These are phyloP conservation scores for Metopia argyrocephala DNA, from an alignment of 2,888 invertebrate species.

Conservation along the genomic window DNA sequence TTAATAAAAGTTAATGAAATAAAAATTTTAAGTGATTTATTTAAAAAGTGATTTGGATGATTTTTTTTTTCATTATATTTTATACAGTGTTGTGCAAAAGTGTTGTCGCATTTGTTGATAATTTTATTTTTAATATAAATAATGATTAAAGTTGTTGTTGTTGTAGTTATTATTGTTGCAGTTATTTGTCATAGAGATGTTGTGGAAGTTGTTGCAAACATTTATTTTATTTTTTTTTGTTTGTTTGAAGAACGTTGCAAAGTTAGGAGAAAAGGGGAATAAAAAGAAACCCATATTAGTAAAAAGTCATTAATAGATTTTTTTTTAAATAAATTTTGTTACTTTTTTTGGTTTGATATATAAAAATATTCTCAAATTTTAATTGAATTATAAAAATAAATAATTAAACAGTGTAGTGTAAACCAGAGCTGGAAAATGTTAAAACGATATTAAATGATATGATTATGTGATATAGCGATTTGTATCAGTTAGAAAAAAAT, in stretches of 20 bases:
- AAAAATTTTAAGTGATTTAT: conserved; percentile 16
- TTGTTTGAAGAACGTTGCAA: conserved; percentile 66
- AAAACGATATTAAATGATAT: neutral
- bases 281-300: conserved; percentile 72
- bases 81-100: conserved; percentile 57
- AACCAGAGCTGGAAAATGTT: conserved; percentile 49
- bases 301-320: conserved; percentile 46
- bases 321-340: neutral
- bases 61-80: conserved; percentile 21
- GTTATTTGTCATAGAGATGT: conserved; percentile 37
- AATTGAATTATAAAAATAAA: conserved; percentile 7
- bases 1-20: neutral
- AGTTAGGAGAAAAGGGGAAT: conserved; percentile 70
- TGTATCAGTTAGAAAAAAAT: neutral
- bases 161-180: conserved; percentile 32
- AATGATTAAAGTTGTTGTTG: conserved; percentile 32
- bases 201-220: conserved; percentile 35
- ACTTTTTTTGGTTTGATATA: neutral
- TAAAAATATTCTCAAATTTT: neutral
- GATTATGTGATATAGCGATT: neutral
- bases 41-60: no score
- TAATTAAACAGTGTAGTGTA: conserved; percentile 3
- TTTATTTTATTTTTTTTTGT: conserved; percentile 42
- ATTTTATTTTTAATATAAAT: neutral
- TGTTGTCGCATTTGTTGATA: conserved; percentile 39